Evolutionary conservation across 64 coral and sea anemone genomes (phyloP).

Genomic region (Cladopsammia gracilis): DNA sequence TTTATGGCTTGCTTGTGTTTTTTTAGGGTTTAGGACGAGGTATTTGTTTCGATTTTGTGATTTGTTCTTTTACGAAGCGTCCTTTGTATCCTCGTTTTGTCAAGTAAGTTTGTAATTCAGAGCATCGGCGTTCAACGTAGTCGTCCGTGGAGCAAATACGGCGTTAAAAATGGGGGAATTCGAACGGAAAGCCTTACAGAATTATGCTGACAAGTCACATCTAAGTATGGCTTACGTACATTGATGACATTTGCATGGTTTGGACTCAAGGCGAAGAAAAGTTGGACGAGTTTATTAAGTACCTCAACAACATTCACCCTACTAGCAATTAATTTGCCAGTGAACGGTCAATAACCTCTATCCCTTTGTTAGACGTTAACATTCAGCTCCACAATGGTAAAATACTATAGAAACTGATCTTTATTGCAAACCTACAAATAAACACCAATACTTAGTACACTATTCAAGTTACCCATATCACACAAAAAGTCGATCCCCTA

Average conservation of each 20-base stretch:
- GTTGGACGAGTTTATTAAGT: background rate
- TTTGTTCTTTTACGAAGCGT: no score
- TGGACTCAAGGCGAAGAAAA: slow-evolving; percentile 15
- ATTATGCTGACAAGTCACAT: background rate
- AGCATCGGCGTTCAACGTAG: no score
- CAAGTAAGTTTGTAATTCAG: no score
- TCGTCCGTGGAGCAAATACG: no score
- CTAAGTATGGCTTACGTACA: background rate
- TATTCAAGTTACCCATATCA: slow-evolving; percentile 34
- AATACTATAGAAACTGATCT: no score
- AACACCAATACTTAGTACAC: slow-evolving; percentile 46
- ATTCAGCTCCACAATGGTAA: slow-evolving; percentile 11
- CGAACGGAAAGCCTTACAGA: background rate
- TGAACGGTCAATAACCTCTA: slow-evolving; percentile 6
- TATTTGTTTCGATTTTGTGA: no score
- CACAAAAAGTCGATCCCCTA: slow-evolving; percentile 50
- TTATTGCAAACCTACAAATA: slow-evolving; percentile 58
- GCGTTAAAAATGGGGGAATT: background rate
- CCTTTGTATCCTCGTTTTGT: no score
- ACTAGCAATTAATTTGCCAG: slow-evolving; percentile 51
- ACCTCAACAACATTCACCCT: slow-evolving; percentile 53
- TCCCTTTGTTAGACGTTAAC: slow-evolving; percentile 45
- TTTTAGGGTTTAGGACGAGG: no score
- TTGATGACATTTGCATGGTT: slow-evolving; percentile 19
- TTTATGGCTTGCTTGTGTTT: no score